phyloP scores from a whole-genome alignment of 2,113 vertebrate genomes.

The Chaetura pelagica region DNA sequence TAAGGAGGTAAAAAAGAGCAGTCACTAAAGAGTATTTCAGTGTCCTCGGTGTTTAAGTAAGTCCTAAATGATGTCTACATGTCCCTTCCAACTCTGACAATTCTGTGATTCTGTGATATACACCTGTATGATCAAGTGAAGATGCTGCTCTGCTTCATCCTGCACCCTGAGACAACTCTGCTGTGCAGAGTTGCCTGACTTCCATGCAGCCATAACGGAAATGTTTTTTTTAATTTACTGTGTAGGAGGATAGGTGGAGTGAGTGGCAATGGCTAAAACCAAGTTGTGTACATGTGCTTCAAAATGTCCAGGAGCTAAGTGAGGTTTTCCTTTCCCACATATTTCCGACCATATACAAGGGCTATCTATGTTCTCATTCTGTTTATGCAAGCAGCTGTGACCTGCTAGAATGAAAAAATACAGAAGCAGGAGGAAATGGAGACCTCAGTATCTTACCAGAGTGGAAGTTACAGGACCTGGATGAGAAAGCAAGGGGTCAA shows the following conservation, averaged over 20 bases:
- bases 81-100: too few species aligned
- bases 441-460: neutral
- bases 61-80: too few species aligned
- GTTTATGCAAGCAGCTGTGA: neutral
- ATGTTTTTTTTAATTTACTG: neutral
- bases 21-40: neutral
- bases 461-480: neutral
- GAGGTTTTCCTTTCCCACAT: rapidly evolving
- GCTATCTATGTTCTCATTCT: neutral
- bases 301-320: neutral
- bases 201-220: neutral
- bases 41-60: neutral
- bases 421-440: neutral
- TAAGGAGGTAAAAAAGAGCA: neutral
- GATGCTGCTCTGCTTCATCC: neutral
- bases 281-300: neutral
- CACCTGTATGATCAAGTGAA: neutral
- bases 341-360: neutral
- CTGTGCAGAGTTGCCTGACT: neutral
- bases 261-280: neutral
- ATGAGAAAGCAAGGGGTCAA: neutral
- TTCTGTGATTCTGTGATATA: neutral
- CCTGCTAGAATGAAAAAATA: neutral
- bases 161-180: neutral
- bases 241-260: neutral